Evolutionary conservation across 2,113 vertebrate species (phyloP), one percentile per base, ranked within the genome.

Genomic region (Nyctibius bracteatus): DNA sequence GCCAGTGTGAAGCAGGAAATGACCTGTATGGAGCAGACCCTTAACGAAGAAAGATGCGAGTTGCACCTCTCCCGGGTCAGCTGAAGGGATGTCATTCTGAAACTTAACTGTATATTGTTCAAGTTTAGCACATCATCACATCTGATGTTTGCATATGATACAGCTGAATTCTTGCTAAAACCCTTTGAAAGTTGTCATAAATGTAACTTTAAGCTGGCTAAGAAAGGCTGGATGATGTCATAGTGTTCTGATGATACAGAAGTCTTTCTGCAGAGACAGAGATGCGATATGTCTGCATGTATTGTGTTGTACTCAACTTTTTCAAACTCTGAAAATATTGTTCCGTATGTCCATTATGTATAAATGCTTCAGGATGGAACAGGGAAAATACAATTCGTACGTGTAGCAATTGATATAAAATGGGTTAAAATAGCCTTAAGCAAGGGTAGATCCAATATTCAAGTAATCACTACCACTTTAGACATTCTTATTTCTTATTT

Each of bases 1-100:
- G 67, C 62, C 63, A 43, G 35, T 39, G 81, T 68, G 62, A 93
- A 88, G 91, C 59, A 92, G 96, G 93, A 97, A 97, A 84, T 97
- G 77, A 82, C 82, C 87, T 88, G 61, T 77, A 47, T 70, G 58
- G 65, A 94, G 41, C 84, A 81, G 58, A 65, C 54, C 2, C 59
- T 66, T 93, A 84, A 81, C 5, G 14, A 86, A 92, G 72, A 93
- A 78, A 86, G 85, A 93, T 59, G n/a, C 3, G 16, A 49, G 51
- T 58, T 72, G 13, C 7, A 13, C 27, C 27, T 96, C 81, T 8
- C 62, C 4, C n/a, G 14, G 35, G 41, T 39, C 4, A 8, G n/a
- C 62, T 77, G 74, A 92, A 88, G 39, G 31, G 49, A 81, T 90
- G 47, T 35, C 9, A 2, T 62, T 86, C 65, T 93, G 68, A 80